phyloP scores from a whole-genome alignment of 2,888 invertebrate species.

The Cybosia mesomella region DNA sequence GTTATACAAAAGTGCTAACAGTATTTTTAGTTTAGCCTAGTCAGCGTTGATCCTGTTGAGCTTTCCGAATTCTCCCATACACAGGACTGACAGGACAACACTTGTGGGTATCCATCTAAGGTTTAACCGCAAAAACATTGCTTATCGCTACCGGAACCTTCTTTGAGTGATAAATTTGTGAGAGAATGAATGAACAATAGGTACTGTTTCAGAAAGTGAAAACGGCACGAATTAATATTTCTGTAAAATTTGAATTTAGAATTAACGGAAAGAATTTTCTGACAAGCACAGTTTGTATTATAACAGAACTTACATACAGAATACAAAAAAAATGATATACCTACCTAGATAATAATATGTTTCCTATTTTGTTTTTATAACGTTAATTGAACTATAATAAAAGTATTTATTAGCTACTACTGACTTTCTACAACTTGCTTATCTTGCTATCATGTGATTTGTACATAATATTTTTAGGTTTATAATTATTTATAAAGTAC shows the following conservation, averaged over 20 bases:
- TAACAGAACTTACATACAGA: too few species aligned
- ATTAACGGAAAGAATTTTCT: not conserved
- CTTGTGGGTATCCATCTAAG: too few species aligned
- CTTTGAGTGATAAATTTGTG: too few species aligned
- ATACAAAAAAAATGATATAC: too few species aligned
- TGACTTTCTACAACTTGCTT: constrained; percentile 30
- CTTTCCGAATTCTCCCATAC: not conserved
- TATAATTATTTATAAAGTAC: constrained; percentile 42
- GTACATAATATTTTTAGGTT: constrained; percentile 58
- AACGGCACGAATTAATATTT: too few species aligned
- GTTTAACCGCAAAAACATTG: too few species aligned
- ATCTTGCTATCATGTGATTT: constrained; percentile 55
- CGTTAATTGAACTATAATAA: not conserved
- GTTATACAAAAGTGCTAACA: too few species aligned
- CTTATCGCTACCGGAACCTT: too few species aligned
- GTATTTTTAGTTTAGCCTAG: not conserved
- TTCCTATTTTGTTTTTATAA: not conserved
- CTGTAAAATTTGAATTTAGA: too few species aligned
- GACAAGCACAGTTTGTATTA: too few species aligned
- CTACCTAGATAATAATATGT: not conserved
- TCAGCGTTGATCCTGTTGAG: not conserved
- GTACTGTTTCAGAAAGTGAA: too few species aligned
- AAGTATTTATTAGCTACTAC: not conserved
- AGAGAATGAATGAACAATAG: too few species aligned
- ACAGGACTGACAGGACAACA: not conserved